Evolutionary conservation across 2,113 vertebrate genomes (phyloP), one percentile per base, ranked within the genome.

Genomic region (Leucosticte australis): DNA sequence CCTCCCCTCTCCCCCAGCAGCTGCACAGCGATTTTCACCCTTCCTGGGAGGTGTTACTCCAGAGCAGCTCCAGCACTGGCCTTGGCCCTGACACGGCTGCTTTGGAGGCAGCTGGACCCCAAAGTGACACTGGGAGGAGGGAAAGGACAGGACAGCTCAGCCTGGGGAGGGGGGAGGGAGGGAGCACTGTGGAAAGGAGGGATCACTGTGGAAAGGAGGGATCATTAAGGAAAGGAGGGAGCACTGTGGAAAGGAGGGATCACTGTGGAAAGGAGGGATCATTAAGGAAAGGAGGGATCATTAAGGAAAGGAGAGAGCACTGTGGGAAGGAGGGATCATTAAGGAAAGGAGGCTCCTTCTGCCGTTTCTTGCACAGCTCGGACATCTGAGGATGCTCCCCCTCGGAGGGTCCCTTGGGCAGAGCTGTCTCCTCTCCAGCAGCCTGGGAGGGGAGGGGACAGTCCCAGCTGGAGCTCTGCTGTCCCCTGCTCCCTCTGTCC

Each of bases 231-330:
- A 11, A 24, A 33, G 27, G 15, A 26, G 13, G 11, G 21, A 47
- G 46, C 42, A 1, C 8, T 13, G 13, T 13, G 17, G 44, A 10
- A 14, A n/a, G 10, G 18, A 50, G 12, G 21, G 22, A 53, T 39
- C 15, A 0, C 0, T 11, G 0, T 3, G 52, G 52, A 14, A 5
- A 26, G 24, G 55, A 15, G 0, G 2, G 15, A 7, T n/a, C 22
- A 1, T 0, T 21, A 0, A 4, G 12, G 35, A 19, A 27, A 27
- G 33, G 19, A 22, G 12, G 9, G 24, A 10, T 74, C 7, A 0
- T 0, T 2, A 0, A 6, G 26, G 33, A 15, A 16, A 27, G 28
- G 22, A 19, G n/a, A n/a, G n/a, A n/a, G n/a, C n/a, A n/a, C n/a
- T n/a, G n/a, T n/a, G n/a, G n/a, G n/a, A n/a, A 30, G 15, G 15